Conservation (phyloP, 2,797 vertebrate species). For the Echeneis naucrates region DNA sequence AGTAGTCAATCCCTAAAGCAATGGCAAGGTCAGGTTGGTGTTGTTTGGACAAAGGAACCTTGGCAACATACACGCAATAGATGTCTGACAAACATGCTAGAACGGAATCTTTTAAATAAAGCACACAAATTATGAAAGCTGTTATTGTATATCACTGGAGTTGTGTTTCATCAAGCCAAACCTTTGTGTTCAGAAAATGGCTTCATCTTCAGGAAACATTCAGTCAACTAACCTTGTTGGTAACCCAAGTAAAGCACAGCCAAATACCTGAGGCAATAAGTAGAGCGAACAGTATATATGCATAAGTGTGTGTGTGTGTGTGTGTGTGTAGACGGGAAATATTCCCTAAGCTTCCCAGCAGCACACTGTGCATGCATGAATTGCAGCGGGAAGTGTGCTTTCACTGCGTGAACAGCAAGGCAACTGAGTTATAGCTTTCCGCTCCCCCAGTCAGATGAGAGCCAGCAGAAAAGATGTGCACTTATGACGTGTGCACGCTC, state of each 20-base stretch:
- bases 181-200: constrained; percentile 42
- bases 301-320: constrained; percentile 6
- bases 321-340: constrained; percentile 39
- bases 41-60: constrained; percentile 60
- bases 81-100: constrained; percentile 28
- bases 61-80: constrained; percentile 24
- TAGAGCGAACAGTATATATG: background rate
- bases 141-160: background rate
- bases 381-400: constrained; percentile 49
- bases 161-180: constrained; percentile 21
- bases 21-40: constrained; percentile 37
- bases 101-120: constrained; percentile 3
- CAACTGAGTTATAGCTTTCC: constrained; percentile 41
- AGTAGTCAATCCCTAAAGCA: constrained; percentile 51
- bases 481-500: constrained; percentile 9
- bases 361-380: constrained; percentile 53
- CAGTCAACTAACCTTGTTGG: constrained; percentile 49
- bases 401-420: constrained; percentile 47
- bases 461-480: constrained; percentile 16
- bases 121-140: background rate
- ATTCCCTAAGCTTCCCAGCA: constrained; percentile 64
- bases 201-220: constrained; percentile 45
- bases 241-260: constrained; percentile 52
- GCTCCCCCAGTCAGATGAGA: constrained; percentile 34
- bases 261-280: constrained; percentile 50